Evolutionary conservation across 2,797 vertebrate species (phyloP).

Genomic region (Sebastes trivittatus): DNA sequence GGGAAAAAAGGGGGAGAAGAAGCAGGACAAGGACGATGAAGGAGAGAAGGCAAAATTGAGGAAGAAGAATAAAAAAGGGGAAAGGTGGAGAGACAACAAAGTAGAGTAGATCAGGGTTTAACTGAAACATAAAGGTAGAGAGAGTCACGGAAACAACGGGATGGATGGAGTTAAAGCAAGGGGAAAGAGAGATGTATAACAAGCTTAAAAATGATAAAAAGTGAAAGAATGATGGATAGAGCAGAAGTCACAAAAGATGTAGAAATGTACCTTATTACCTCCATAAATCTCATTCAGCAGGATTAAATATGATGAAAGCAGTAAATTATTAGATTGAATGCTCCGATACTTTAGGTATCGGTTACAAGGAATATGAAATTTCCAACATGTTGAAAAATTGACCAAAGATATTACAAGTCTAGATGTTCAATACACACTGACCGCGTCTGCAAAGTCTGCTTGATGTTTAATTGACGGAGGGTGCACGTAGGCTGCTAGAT

Average conservation of each 20-base stretch:
- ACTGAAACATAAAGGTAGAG: neutral
- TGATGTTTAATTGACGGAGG: neutral
- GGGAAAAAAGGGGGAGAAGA: neutral
- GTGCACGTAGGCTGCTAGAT: neutral
- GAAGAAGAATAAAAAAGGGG: neutral
- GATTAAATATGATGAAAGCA: neutral
- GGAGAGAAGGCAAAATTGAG: neutral
- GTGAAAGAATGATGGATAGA: neutral
- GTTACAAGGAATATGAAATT: neutral
- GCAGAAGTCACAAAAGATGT: neutral
- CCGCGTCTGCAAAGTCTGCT: neutral
- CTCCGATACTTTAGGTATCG: neutral
- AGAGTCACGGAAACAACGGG: neutral
- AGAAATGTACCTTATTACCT: neutral
- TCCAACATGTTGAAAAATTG: neutral
- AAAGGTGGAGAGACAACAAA: neutral
- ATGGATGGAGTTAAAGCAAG: neutral
- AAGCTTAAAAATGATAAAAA: neutral
- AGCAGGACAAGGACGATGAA: neutral
- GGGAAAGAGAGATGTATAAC: neutral
- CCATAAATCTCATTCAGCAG: neutral
- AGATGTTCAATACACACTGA: neutral
- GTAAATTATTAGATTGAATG: neutral
- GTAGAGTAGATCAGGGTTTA: neutral
- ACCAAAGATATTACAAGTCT: neutral